Percentiles rank a stretch among this genome's conserved stretches.
Conservation (phyloP, 2,797 vertebrate genomes). For the Sylvilagus floridanus region DNA sequence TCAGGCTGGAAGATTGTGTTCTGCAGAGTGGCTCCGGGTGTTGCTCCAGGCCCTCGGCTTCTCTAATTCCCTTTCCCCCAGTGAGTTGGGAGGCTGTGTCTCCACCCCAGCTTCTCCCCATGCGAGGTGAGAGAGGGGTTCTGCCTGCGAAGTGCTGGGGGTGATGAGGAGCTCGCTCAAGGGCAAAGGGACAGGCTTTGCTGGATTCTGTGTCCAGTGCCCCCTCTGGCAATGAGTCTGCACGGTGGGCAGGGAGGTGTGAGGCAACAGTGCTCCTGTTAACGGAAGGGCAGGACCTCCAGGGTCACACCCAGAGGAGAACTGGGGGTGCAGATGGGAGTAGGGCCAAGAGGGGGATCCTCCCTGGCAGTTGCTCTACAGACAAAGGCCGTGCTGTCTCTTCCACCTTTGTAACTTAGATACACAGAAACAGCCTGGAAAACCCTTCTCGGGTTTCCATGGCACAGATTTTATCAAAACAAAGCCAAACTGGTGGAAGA, state of each 20-base stretch:
- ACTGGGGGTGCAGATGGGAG: background rate
- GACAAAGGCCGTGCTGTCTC: background rate
- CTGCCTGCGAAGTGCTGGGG: background rate
- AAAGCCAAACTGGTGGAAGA: background rate
- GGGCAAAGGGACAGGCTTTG: background rate
- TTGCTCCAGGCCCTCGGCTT: background rate
- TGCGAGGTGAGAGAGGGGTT: background rate
- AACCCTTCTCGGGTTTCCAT: background rate
- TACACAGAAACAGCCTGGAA: background rate
- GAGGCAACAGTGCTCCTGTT: rapidly evolving
- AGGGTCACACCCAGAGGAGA: background rate
- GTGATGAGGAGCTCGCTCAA: background rate
- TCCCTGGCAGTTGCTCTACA: background rate
- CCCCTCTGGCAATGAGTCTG: background rate
- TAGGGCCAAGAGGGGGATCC: too few relatives aligned
- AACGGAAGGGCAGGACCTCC: background rate
- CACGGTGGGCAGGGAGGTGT: rapidly evolving
- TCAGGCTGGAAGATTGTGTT: background rate
- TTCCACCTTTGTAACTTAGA: background rate
- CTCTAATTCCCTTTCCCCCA: background rate
- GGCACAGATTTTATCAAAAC: background rate
- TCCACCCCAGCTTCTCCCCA: background rate
- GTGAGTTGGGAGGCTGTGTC: background rate
- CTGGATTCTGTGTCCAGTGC: background rate
- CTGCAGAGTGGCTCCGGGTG: background rate